Percentiles rank a stretch among this genome's conserved stretches.
These are phyloP conservation scores for Heteromormyrus szaboi DNA, from an alignment of 2,797 vertebrate species.

Conservation along the genomic window DNA sequence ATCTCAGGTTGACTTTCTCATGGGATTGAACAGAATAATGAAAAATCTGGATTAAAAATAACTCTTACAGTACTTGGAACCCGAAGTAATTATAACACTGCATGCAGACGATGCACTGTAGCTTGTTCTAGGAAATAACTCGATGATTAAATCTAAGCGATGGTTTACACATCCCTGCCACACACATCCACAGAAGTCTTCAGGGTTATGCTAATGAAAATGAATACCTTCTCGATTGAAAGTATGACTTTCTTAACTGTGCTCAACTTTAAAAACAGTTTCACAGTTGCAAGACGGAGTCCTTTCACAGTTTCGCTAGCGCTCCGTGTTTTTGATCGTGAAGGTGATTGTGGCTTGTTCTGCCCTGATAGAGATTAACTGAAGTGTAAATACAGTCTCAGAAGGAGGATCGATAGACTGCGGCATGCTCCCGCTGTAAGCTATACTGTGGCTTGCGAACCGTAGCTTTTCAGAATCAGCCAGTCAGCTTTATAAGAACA, in stretches of 20 bases:
- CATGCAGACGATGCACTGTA: background rate
- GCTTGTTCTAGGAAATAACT: background rate
- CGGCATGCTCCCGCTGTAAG: background rate
- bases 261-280: background rate
- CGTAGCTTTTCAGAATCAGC: background rate
- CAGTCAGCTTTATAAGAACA: background rate
- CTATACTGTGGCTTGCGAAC: background rate
- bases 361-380: slow-evolving; percentile 12
- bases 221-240: background rate
- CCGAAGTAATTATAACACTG: background rate
- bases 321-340: background rate
- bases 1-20: background rate
- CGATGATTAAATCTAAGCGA: background rate
- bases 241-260: background rate
- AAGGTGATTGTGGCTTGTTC: background rate
- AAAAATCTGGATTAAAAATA: background rate
- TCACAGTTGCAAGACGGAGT: background rate
- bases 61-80: background rate
- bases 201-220: background rate
- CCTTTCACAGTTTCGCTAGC: background rate
- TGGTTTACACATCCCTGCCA: background rate
- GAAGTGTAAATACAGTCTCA: slow-evolving; percentile 9
- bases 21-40: background rate
- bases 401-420: background rate
- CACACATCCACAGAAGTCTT: background rate